These are phyloP conservation scores for Pangasianodon gigas DNA, from an alignment of 2,113 vertebrate species.

Conservation along the genomic window DNA sequence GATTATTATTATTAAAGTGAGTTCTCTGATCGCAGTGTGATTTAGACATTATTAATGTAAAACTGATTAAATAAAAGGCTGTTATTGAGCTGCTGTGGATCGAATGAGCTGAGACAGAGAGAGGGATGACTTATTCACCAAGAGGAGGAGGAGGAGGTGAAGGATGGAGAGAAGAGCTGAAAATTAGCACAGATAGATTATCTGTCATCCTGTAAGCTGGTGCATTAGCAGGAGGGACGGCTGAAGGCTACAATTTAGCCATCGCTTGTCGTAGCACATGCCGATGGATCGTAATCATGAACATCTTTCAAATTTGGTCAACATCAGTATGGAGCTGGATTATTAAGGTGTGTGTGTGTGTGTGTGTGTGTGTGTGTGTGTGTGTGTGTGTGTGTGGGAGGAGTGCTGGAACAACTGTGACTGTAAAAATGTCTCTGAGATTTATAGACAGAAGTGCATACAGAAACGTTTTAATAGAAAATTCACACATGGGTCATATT, in stretches of 20 bases:
- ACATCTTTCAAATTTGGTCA: not conserved
- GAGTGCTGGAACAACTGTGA: not conserved
- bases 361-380: not conserved
- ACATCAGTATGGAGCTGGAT: not conserved
- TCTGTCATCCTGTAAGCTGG: slow-evolving; percentile 67
- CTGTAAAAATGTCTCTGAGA: not conserved
- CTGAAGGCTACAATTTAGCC: slow-evolving; percentile 63
- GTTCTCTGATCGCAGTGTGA: not conserved
- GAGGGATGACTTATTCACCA: slow-evolving; percentile 34
- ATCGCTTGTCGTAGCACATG: slow-evolving; percentile 73
- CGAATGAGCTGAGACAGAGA: not conserved
- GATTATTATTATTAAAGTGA: not conserved
- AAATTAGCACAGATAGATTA: slow-evolving; percentile 83
- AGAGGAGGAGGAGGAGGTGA: slow-evolving; percentile 43
- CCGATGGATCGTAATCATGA: slow-evolving; percentile 58
- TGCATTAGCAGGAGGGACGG: slow-evolving; percentile 30
- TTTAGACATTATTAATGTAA: not conserved
- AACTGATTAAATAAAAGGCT: not conserved
- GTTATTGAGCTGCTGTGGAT: not conserved
- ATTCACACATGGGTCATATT: no score
- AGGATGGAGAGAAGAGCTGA: slow-evolving; percentile 62
- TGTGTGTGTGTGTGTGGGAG: not conserved
- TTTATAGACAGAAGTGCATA: not conserved
- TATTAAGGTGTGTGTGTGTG: not conserved
- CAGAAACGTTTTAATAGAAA: no score